Evolutionary conservation across 2,888 invertebrate species (phyloP).

Genomic region (Zygothrica quintamaculata): DNA sequence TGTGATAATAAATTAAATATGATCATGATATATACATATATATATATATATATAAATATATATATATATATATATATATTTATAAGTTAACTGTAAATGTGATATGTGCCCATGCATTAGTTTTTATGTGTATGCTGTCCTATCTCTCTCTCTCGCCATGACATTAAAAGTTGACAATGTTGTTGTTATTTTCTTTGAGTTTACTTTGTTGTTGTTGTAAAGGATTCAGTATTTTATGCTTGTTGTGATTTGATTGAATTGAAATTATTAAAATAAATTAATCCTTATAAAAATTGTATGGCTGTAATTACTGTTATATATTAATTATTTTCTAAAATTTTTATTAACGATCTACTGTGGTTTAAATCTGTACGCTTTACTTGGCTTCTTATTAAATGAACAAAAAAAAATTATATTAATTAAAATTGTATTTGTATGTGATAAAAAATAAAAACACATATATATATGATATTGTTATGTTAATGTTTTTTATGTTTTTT

Average conservation of each 20-base stretch:
- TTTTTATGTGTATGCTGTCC: slow-evolving; percentile 18
- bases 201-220: slow-evolving; percentile 19
- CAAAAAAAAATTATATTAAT: slow-evolving; percentile 22
- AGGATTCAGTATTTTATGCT: slow-evolving; percentile 72
- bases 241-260: slow-evolving; percentile 69
- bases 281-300: slow-evolving; percentile 4
- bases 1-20: slow-evolving; percentile 56
- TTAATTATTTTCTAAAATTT: slow-evolving; percentile 20
- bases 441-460: slow-evolving; percentile 56
- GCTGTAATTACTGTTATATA: no score
- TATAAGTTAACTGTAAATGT: slow-evolving; percentile 25
- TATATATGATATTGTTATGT: slow-evolving; percentile 27
- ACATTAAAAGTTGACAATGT: slow-evolving; percentile 53
- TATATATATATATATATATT: slow-evolving; percentile 14
- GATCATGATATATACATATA: slow-evolving; percentile 41
- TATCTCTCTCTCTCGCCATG: slow-evolving; percentile 44
- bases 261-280: slow-evolving; percentile 15
- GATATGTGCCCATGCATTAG: slow-evolving; percentile 34
- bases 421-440: slow-evolving; percentile 31
- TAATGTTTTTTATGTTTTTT: slow-evolving; percentile 41
- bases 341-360: slow-evolving; percentile 35
- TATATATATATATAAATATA: slow-evolving; percentile 23
- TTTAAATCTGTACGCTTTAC: slow-evolving; percentile 21
- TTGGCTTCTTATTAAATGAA: slow-evolving; percentile 20
- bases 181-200: slow-evolving; percentile 6